Base-by-base conservation (phyloP, 2,113 vertebrate genomes). In the Albula glossodonta region DNA sequence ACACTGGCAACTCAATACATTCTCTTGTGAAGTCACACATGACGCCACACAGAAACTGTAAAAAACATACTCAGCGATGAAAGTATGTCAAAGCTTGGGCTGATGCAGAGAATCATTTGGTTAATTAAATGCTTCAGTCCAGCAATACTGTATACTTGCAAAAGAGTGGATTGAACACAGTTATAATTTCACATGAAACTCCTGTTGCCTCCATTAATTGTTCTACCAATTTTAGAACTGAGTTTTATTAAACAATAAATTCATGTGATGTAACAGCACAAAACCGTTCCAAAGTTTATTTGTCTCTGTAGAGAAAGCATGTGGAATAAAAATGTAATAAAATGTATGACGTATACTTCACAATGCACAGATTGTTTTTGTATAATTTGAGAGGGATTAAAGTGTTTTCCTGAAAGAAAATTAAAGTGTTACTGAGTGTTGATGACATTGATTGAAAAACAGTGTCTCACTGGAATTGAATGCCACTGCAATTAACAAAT, bases 371-470 rank as follows among this genome's bases (percentile, higher is more conserved):
- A 56, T 70, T 80, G 51, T 66, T 82, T 84, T 52, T 80, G 52
- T 41, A 60, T 83, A 51, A 80, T 81, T 87, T 51, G 51, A 82
- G 86, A 89, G 31, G 57, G 50, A 66, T 51, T 57, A 80, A 70
- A 78, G 84, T 12, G 49, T 78, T 78, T 50, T 81, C 7, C 41
- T 79, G 22, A 81, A 56, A 48, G 17, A 77, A 63, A 87, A 79
- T 31, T 19, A 74, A 86, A 89, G 87, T 86, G 81, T 60, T 77
- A 80, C 57, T 80, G 51, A 79, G 83, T 31, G 52, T n/a, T 85
- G 82, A 84, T 84, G 70, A 81, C 63, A 84, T 74, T 51, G 78
- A 86, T 12, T 41, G 80, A 86, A 81, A 79, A 80, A 60, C n/a
- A 85, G 81, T 9, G 15, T 51, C 63, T 51, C 83, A 31, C 17